Evolutionary conservation across 2,113 vertebrate species (phyloP).

Genomic region (Heterotis niloticus): DNA sequence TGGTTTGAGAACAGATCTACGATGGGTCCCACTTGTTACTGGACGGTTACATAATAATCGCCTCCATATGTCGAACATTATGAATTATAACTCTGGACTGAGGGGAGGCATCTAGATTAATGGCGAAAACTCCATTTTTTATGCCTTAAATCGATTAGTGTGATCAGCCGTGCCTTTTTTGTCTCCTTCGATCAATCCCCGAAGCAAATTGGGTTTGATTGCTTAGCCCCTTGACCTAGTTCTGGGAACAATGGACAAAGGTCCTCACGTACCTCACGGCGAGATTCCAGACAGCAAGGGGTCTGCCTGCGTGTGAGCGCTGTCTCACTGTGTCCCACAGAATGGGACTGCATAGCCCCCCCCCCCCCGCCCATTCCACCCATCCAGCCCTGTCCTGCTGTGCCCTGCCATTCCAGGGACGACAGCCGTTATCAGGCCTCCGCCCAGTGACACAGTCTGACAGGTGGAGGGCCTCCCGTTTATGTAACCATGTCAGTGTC

Average conservation of each 20-base stretch:
- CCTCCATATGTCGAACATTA: background rate
- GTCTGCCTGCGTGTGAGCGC: constrained; percentile 57
- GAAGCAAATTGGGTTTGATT: constrained; percentile 59
- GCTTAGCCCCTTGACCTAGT: constrained; percentile 71
- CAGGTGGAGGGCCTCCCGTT: constrained; percentile 42
- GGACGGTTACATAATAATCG: background rate
- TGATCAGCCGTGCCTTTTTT: constrained; percentile 47
- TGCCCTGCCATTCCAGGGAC: background rate
- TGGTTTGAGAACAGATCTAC: background rate
- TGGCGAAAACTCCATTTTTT: constrained; percentile 37
- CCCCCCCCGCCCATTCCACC: background rate
- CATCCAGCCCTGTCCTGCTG: background rate
- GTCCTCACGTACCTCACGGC: constrained; percentile 59
- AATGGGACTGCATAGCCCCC: background rate
- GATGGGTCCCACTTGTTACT: background rate
- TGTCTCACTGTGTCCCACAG: constrained; percentile 29
- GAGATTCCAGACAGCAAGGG: constrained; percentile 58
- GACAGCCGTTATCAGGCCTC: constrained; percentile 36
- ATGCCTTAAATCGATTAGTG: constrained; percentile 56
- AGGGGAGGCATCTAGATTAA: constrained; percentile 28
- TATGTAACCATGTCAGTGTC: constrained; percentile 58
- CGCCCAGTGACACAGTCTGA: background rate
- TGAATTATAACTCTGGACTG: constrained; percentile 33
- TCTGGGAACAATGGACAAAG: constrained; percentile 73
- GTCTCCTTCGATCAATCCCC: constrained; percentile 49